phyloP scores from a whole-genome alignment of 2,888 invertebrate species.

The Ellobium chinense region DNA sequence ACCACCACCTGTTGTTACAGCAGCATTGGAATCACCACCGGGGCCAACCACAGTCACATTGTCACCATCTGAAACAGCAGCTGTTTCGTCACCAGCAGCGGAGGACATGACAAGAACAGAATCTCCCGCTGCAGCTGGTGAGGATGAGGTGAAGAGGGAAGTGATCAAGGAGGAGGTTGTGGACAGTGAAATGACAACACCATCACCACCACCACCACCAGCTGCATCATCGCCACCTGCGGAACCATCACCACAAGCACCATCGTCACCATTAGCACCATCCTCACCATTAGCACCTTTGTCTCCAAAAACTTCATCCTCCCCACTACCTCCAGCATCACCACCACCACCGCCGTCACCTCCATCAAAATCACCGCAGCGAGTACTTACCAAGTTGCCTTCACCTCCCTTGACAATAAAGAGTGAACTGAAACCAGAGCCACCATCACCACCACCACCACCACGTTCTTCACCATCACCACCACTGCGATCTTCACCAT shows the following conservation, averaged over 20 bases:
- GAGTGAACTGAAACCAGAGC: neutral
- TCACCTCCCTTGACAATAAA: no score
- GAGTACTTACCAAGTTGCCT: neutral
- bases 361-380: neutral
- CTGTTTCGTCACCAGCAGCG: neutral
- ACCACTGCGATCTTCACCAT: neutral
- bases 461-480: neutral
- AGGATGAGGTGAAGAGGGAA: neutral
- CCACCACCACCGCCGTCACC: neutral
- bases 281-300: neutral
- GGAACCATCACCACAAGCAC: neutral
- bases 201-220: neutral
- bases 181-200: neutral
- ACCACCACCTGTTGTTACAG: neutral
- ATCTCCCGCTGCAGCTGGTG: neutral
- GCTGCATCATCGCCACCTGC: neutral
- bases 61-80: neutral
- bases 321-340: neutral
- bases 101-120: neutral
- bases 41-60: no score
- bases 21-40: neutral
- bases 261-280: neutral
- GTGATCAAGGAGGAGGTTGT: slow-evolving; percentile 13
- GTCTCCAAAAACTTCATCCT: neutral
- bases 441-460: neutral